A percentile compares a stretch with the other conserved stretches of the same genome.
These are phyloP conservation scores for Alligator mississippiensis DNA, from an alignment of 2,113 vertebrate genomes.

Conservation along the genomic window DNA sequence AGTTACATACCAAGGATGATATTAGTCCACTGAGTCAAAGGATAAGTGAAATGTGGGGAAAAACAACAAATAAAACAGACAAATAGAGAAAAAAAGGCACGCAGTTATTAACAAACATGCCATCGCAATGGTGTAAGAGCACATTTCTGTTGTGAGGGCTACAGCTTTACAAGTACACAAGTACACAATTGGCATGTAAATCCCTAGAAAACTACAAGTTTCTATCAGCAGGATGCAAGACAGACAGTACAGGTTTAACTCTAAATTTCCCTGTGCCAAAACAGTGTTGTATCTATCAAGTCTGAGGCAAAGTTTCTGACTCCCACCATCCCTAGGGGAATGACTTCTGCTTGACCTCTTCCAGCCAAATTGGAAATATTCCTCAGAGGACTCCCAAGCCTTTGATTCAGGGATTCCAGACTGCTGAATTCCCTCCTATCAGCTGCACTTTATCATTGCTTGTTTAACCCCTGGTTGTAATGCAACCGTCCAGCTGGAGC, in stretches of 20 bases:
- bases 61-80: conserved; percentile 30
- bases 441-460: neutral
- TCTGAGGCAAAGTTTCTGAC: conserved; percentile 17
- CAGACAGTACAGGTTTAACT: neutral
- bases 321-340: neutral
- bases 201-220: conserved; percentile 27
- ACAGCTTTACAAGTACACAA: neutral
- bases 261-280: neutral
- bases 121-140: neutral
- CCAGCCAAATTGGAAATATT: conserved; percentile 3
- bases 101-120: neutral
- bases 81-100: neutral
- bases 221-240: neutral
- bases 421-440: conserved; percentile 34
- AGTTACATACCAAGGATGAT: conserved; percentile 26
- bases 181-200: neutral
- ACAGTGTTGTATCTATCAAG: neutral
- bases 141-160: neutral
- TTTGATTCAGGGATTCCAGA: neutral
- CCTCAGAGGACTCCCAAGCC: neutral
- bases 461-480: neutral
- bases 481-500: neutral
- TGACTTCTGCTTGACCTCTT: conserved; percentile 15
- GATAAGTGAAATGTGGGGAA: conserved; percentile 45
- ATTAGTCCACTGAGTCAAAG: neutral